phyloP scores from a whole-genome alignment of 2,888 invertebrate species.

The Campoletis raptor region DNA sequence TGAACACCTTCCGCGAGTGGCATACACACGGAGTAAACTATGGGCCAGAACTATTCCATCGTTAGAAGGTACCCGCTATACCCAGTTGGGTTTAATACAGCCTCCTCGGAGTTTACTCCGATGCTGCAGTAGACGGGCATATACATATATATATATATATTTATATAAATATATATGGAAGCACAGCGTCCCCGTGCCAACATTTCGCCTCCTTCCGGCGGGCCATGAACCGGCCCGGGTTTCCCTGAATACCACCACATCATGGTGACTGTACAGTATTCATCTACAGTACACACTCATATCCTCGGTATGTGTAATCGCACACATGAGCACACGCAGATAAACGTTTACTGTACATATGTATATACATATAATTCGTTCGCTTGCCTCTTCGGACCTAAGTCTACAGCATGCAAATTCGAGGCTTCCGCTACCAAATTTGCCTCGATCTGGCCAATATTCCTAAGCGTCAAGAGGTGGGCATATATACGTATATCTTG shows the following conservation, averaged over 20 bases:
- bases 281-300: constrained; percentile 15
- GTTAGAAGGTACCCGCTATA: constrained; percentile 70
- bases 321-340: not conserved
- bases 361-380: constrained; percentile 39
- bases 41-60: constrained; percentile 75
- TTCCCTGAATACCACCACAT: constrained; percentile 27
- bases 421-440: constrained; percentile 72
- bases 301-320: not conserved
- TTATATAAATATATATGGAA: constrained; percentile 6
- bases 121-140: constrained; percentile 40
- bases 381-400: constrained; percentile 75
- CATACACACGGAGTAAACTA: constrained; percentile 72
- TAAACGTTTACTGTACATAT: constrained; percentile 16
- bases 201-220: constrained; percentile 51
- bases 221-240: constrained; percentile 44
- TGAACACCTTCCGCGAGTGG: constrained; percentile 63
- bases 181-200: constrained; percentile 37
- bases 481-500: constrained; percentile 41
- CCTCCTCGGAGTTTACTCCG: constrained; percentile 49
- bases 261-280: constrained; percentile 31
- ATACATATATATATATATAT: too few relatives aligned
- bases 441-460: constrained; percentile 78
- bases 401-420: constrained; percentile 82
- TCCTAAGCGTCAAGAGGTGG: constrained; percentile 60
- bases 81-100: constrained; percentile 59